Base-by-base conservation (phyloP, 2,888 invertebrate species). In the Frankliniella fusca region DNA sequence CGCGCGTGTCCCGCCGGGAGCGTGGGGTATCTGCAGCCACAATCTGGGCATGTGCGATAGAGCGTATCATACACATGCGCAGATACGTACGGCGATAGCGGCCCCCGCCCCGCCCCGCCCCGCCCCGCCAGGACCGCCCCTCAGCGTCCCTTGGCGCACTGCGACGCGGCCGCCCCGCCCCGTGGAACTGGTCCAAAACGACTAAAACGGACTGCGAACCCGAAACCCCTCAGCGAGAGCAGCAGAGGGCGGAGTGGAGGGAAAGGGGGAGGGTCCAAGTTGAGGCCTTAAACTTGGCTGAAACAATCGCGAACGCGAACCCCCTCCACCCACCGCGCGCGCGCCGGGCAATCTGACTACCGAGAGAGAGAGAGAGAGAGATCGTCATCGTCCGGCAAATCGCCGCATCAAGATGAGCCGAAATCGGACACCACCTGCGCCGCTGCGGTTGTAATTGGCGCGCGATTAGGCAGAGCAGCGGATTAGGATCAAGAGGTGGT, bases 221-320 rank as follows among this genome's bases (percentile, higher is more conserved):
- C 38, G 38, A 38, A 38, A 38, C 38, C 38, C 38, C 38, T 38
- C 3, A 38, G 38, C 82, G 50, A 80, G 18, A 80, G 61, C 80
- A 27, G 80, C 81, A 82, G 80, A 83, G 82, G 54, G 82, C 79
- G 81, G 80, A 81, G 81, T 81, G 82, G 80, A 50, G 81, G 81
- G 27, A n/a, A n/a, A n/a, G 70, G 84, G 50, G 82, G 48, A 49
- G 83, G 82, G 82, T 83, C 83, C 18, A 80, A 83, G 83, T 82
- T 82, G 84, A 84, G 38, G 38, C 38, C 38, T 38, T 38, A 38
- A 38, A 38, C 38, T 38, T 38, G 38, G 38, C 38, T 38, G 38
- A 38, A 38, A 38, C 38, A 38, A 38, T 38, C 38, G 5, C 38
- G 5, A 38, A 38, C 38, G 5, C 38, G 5, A 38, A 38, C 38